Base-by-base conservation (phyloP, 2,888 invertebrate species). In the Rapana venosa region DNA sequence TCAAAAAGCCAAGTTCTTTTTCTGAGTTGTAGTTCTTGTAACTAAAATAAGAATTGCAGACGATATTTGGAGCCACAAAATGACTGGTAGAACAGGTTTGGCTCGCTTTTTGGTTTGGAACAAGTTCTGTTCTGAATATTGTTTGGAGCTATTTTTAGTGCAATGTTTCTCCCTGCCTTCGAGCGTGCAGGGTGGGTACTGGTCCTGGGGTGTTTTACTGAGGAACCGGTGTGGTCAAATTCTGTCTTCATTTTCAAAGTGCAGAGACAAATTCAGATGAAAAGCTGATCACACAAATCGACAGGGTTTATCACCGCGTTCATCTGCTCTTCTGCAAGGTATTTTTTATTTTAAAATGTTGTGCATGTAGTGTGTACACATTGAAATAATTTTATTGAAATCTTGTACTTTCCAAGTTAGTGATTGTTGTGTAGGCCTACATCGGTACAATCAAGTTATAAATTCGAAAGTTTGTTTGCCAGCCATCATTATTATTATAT, bases 31-130 rank as follows among this genome's bases (percentile, higher is more conserved):
- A 26, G 0, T 58, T 85, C 84, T 30, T 85, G 86, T 35, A 13
- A 22, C 74, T 88, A 88, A 77, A 81, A 61, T 81, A 58, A 88
- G 88, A 74, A 0, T 74, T 70, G 88, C 88, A 88, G 88, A 88
- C 88, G 88, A 88, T 81, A 74, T 32, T 88, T 15, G 22, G n/a
- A 13, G n/a, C 77, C 15, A 61, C 79, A 8, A 30, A 32, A 11
- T 58, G 81, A 88, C 88, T 88, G 81, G 88, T 88, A 81, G 88
- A 81, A 88, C 88, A n/a, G 88, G 88, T 88, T 88, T 88, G 66
- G 81, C 88, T 88, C 79, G 58, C 58, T 88, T 88, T 74, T 88
- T 56, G 26, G n/a, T 88, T 30, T 26, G 58, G 58, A 61, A 58
- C 61, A 26, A 47, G 79, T 58, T 77, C 26, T 22, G 22, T 88